Evolutionary conservation across 2,888 invertebrate genomes (phyloP), one percentile per base, ranked within the genome.

Genomic region (Ormyrus rosae): DNA sequence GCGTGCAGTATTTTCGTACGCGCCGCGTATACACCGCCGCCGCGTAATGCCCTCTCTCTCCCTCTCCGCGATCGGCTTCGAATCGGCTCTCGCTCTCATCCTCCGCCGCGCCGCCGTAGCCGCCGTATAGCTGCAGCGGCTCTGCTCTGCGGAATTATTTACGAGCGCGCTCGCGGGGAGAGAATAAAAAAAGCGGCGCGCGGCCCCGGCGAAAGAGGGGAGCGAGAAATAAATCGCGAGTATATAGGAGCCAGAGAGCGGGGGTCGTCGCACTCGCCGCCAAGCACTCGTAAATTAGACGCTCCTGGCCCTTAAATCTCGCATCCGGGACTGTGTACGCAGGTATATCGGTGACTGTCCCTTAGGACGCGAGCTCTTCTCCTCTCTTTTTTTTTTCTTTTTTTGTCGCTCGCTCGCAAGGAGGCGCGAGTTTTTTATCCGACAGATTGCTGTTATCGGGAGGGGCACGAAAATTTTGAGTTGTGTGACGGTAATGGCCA

Each of bases 241-340:
- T 56, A 56, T 56, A 53, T 34, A 60, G 78, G 78, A 34, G 78
- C 73, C 78, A 68, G 53, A 72, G 78, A n/a, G 55, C 55, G 63
- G 6, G 46, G 71, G 55, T 53, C 76, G 73, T 48, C n/a, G 65
- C 58, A 67, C 58, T 65, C 56, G 46, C 50, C 51, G 63, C 11
- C 19, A 64, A 53, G 82, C 80, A 78, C 83, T 84, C 84, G 83
- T 85, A 84, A 84, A 83, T 84, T 83, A 85, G 80, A 83, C 71
- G 74, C 80, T 77, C 79, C 71, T 71, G 71, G 72, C 81, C 81
- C 82, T 82, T 82, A 83, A 83, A 83, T 83, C 82, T 82, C 78
- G 70, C 58, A 73, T 74, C 78, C 73, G 78, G 72, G 68, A 80
- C 71, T 60, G 60, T 10, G 11, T 45, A n/a, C 3, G 55, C 34